Evolutionary conservation across 1,140 invertebrate genomes (phyloP), one percentile per base, ranked within the genome.

Genomic region (Schlechtendalia chinensis): DNA sequence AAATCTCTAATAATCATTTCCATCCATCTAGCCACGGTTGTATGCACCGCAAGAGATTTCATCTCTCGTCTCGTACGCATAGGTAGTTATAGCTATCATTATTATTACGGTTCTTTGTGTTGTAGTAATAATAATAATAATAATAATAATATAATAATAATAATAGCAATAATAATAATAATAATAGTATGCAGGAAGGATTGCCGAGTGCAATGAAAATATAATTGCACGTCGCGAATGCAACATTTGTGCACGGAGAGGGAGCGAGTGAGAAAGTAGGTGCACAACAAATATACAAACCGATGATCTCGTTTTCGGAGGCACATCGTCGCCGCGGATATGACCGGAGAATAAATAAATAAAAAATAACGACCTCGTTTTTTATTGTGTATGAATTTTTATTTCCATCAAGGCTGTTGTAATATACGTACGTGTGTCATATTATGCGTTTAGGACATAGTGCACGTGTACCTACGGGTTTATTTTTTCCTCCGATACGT

Each of bases 321-420:
- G 45, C 32, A 39, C 32, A 39, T 39, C 32, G 32, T 8, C 8
- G 32, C 8, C 12, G n/a, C 17, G 61, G 61, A 67, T 69, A 12
- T 12, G 67, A 50, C 39, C 16, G 67, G 24, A 69, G 14, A 69
- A 50, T n/a, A 45, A 16, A 69, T 47, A 22, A 67, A 67, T 39
- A 67, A 67, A 22, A 24, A 47, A 24, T 69, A 50, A 50, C n/a
- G 67, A 50, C 67, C 67, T 69, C 27, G 67, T 69, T 69, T 69
- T n/a, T 16, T 39, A 67, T 67, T 39, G 32, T 45, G n/a, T 39
- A 39, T 22, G 2, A 1, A 39, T 67, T 67, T n/a, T 67, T 45
- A 19, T 39, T 67, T 39, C 19, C 10, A n/a, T 14, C 29, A 22
- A 67, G 19, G 63, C 63, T 39, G n/a, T 14, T 39, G n/a, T 14